Percentiles rank a stretch among this genome's conserved stretches.
These are phyloP conservation scores for Archaeoteleia sp. DNA, from an alignment of 2,888 invertebrate species.

Conservation along the genomic window DNA sequence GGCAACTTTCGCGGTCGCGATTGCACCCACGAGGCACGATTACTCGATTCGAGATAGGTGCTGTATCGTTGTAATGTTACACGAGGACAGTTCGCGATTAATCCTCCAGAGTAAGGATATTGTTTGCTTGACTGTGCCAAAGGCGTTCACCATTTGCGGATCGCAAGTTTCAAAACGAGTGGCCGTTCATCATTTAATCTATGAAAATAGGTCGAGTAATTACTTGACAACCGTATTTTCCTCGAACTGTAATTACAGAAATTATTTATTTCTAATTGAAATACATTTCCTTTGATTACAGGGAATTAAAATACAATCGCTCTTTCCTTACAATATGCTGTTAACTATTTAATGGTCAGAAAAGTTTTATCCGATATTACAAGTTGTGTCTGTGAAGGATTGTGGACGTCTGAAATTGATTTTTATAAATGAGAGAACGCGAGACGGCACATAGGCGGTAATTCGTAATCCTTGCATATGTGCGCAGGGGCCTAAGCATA, in stretches of 20 bases:
- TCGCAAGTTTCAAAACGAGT: conserved; percentile 19
- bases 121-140: conserved; percentile 15
- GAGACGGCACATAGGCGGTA: too few relatives aligned
- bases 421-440: too few relatives aligned
- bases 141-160: conserved; percentile 19
- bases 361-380: too few relatives aligned
- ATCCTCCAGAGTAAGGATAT: conserved; percentile 19
- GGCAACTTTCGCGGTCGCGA: conserved; percentile 17
- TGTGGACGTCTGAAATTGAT: too few relatives aligned
- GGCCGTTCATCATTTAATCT: conserved; percentile 27
- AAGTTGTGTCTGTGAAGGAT: too few relatives aligned
- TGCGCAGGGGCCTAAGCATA: too few relatives aligned
- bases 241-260: too few relatives aligned
- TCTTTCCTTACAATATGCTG: too few relatives aligned
- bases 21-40: conserved; percentile 28
- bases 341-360: too few relatives aligned
- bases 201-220: conserved; percentile 8
- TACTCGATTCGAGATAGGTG: conserved; percentile 17
- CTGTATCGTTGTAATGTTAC: conserved; percentile 13
- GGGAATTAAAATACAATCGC: too few relatives aligned
- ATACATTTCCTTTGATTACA: too few relatives aligned
- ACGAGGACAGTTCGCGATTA: conserved; percentile 19
- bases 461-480: too few relatives aligned
- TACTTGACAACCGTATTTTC: conserved; percentile 1
- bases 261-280: background rate